These are phyloP conservation scores for Drosophila bifasciata DNA, from an alignment of 1,140 invertebrate species.

Conservation along the genomic window DNA sequence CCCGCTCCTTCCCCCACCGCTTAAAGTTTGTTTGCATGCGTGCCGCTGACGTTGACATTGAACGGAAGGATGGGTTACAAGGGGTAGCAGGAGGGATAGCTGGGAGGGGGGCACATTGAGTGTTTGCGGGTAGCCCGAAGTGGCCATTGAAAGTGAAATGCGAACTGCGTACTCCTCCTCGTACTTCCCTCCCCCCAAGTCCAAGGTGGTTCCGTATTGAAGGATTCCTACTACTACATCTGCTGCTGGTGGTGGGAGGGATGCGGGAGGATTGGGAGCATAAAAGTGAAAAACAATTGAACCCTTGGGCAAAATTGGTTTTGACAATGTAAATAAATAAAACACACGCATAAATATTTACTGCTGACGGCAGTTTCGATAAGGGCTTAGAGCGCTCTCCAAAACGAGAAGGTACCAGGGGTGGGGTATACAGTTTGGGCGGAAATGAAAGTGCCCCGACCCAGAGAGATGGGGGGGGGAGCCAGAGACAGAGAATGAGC, in stretches of 20 bases:
- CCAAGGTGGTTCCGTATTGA: conserved; percentile 7
- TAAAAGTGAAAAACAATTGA: conserved; percentile 82
- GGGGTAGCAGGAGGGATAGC: not conserved
- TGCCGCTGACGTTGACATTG: conserved; percentile 66
- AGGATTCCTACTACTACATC: not conserved
- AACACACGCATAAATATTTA: conserved; percentile 83
- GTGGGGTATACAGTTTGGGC: too few relatives aligned
- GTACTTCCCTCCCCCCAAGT: not conserved
- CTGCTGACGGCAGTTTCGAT: conserved; percentile 67
- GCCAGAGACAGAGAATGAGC: too few relatives aligned
- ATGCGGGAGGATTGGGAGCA: conserved; percentile 31
- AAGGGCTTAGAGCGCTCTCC: conserved; percentile 42
- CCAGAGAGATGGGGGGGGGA: not conserved
- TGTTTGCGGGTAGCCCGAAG: conserved; percentile 55
- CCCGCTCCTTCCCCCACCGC: conserved; percentile 4
- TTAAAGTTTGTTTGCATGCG: conserved; percentile 68
- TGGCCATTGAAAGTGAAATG: conserved; percentile 64
- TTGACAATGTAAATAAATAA: conserved; percentile 83
- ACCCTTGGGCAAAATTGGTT: conserved; percentile 82
- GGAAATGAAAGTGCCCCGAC: too few relatives aligned
- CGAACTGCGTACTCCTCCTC: conserved; percentile 24
- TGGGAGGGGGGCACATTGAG: conserved; percentile 11
- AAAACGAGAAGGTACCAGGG: not conserved
- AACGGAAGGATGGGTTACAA: not conserved
- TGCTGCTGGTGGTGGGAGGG: not conserved